Evolutionary conservation across 23 tunicate genomes (phyloP), one percentile per base, ranked within the genome.

Genomic region (Ciona savignyi): DNA sequence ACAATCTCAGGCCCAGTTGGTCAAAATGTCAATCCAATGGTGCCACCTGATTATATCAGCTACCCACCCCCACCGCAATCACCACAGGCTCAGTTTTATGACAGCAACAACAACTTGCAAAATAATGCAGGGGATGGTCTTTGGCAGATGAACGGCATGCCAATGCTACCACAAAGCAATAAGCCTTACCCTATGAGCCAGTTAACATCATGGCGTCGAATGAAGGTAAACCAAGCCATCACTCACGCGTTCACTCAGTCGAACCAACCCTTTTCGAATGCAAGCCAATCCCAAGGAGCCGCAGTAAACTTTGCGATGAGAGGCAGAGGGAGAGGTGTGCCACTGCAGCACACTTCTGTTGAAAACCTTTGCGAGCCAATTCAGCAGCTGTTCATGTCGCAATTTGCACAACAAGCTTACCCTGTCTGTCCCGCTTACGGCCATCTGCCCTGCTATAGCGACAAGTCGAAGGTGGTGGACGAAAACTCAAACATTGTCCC

Each of bases 181-280:
- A 48, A 42, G 49, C 49, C 73, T 25, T 81, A 68, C 78, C 85
- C 85, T 1, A 66, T 74, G 32, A 84, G 89, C 65, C 89, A 84
- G 62, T 35, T 84, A 19, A 73, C 66, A 30, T 29, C 66, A 22
- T 84, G 89, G 89, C 77, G 89, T 9, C 80, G 77, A 35, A 35
- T 66, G 15, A 84, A 84, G 82, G 32, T 84, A 66, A 77, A 84
- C 71, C 82, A 77, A 33, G 82, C 62, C 25, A 42, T 61, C 27
- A 25, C 74, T 20, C 89, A 77, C 66, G 71, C 77, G 21, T 23
- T 72, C 23, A 65, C 78, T 0, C 71, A 63, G 31, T 60, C 76
- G 2, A 48, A 32, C 51, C 62, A 65, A 27, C 84, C 23, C 21
- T 3, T 71, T n/a, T 78, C 85, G n/a, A 70, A 30, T 2, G 27